Percentiles rank a stretch among this genome's conserved stretches.
These are phyloP conservation scores for Anthopleura sola DNA, from an alignment of 64 coral and sea anemone species.

Conservation along the genomic window DNA sequence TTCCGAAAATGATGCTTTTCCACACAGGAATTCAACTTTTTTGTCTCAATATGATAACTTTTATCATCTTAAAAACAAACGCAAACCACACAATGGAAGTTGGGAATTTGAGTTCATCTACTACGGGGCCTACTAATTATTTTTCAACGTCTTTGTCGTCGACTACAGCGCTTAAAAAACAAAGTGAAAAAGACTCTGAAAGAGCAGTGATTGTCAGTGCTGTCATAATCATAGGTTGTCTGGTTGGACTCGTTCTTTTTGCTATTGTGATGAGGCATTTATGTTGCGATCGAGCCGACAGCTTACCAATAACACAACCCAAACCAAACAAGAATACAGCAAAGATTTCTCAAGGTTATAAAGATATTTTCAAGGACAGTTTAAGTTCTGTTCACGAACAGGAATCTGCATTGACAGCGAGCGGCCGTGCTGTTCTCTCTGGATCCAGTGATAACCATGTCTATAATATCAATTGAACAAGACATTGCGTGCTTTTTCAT, in stretches of 20 bases:
- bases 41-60: neutral
- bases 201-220: slow-evolving; percentile 2
- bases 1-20: neutral
- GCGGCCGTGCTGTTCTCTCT: neutral
- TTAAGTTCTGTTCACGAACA: neutral
- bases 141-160: neutral
- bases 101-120: neutral
- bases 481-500: too few relatives aligned
- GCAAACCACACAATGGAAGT: neutral
- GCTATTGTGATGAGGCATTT: neutral
- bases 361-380: neutral
- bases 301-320: neutral
- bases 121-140: neutral
- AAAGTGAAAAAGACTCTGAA: neutral
- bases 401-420: neutral
- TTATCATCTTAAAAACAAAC: neutral
- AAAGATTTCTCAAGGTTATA: neutral
- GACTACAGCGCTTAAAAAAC: neutral
- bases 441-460: neutral
- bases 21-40: neutral
- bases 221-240: slow-evolving; percentile 10
- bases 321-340: neutral
- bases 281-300: neutral
- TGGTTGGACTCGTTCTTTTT: neutral
- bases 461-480: neutral